phyloP scores from a whole-genome alignment of 2,113 vertebrate species.

The Zeus faber region DNA sequence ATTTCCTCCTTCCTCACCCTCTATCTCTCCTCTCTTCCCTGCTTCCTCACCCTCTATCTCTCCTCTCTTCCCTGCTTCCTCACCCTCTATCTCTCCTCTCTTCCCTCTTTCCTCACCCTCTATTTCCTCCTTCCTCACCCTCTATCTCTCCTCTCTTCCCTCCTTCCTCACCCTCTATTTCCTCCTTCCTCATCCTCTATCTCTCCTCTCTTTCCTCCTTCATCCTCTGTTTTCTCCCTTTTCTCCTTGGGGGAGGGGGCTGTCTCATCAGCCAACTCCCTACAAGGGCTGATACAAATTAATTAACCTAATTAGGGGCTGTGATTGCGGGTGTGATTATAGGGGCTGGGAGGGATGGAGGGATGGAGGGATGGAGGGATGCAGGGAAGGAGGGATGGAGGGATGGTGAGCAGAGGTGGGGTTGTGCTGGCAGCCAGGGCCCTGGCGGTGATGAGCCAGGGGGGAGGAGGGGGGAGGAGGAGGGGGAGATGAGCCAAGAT shows the following conservation, averaged over 20 bases:
- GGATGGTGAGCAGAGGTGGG: constrained; percentile 74
- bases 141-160: constrained; percentile 10
- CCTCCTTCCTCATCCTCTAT: too few species aligned
- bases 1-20: neutral
- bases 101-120: neutral
- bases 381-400: constrained; percentile 74
- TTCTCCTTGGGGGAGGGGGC: constrained; percentile 66
- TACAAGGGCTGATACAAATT: constrained; percentile 99
- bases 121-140: neutral
- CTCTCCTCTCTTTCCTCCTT: neutral
- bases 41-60: neutral
- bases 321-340: constrained; percentile 99
- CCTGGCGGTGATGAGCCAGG: constrained; percentile 90
- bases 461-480: constrained; percentile 94
- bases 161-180: neutral
- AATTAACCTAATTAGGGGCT: constrained; percentile 99
- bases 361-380: constrained; percentile 82
- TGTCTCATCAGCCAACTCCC: constrained; percentile 99
- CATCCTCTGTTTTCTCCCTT: neutral
- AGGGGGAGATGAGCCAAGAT: constrained; percentile 93
- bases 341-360: constrained; percentile 76
- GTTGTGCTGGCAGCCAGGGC: constrained; percentile 91
- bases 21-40: neutral
- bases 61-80: neutral
- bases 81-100: neutral